Evolutionary conservation across 2,888 invertebrate genomes (phyloP), one percentile per base, ranked within the genome.

Genomic region (Amblyjoppa proteus): DNA sequence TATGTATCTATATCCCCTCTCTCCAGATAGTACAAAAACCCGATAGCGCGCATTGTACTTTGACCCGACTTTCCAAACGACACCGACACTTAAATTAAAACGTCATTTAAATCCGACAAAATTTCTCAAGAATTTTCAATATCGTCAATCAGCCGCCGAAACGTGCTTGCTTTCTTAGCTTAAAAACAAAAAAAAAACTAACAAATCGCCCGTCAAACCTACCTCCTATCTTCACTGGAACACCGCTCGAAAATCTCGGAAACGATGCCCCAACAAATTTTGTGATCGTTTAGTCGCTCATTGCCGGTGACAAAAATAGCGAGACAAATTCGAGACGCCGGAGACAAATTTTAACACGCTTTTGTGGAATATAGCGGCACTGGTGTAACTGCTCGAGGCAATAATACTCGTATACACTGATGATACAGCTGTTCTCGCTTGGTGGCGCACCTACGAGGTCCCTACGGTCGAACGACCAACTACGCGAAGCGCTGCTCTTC

Each of bases 391-490:
- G 69, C 53, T 53, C 75, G 38, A 41, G 66, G 74, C 58, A 69
- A 69, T 31, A 74, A 78, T 28, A 74, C 74, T 64, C 49, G 31
- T 64, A 31, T 38, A 51, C 41, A 73, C 56, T 31, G 3, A 20
- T 25, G 64, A 25, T 71, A 56, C 76, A 76, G 75, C 80, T 79
- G 73, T 49, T 64, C 70, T n/a, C 45, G 66, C 61, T 16, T 69
- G 16, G 74, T 74, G 61, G 84, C 81, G 84, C 84, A 5, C 81
- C 58, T 51, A 9, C 6, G 28, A 20, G n/a, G 34, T 49, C 5
- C 25, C 41, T 3, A 61, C 81, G 77, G 77, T 77, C 51, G 45
- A 41, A 53, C 7, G 66, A 3, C 51, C 25, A 74, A 81, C 74
- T 77, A 78, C 41, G 2, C 25, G 51, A 38, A 3, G 6, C 64